Percentiles rank a stretch among this genome's conserved stretches.
phyloP scores from a whole-genome alignment of 2,113 vertebrate species.

The Puntigrus tetrazona region DNA sequence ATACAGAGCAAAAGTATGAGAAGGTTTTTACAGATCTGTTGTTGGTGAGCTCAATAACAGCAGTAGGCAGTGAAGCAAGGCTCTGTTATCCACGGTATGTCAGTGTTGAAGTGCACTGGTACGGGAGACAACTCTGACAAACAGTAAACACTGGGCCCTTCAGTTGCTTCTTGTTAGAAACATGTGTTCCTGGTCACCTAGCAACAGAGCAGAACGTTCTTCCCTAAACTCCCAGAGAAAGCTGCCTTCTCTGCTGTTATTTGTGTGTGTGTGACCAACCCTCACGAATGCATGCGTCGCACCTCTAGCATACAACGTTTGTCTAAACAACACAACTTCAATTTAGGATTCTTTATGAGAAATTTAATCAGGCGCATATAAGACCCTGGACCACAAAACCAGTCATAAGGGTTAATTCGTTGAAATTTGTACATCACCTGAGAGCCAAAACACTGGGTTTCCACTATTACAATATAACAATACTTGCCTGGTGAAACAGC shows the following conservation, averaged over 20 bases:
- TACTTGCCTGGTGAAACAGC: no score
- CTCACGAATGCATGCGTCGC: background rate
- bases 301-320: background rate
- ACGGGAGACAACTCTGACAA: slow-evolving; percentile 48
- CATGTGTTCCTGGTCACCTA: slow-evolving; percentile 58
- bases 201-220: slow-evolving; percentile 56
- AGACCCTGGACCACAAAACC: background rate
- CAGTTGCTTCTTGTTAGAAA: slow-evolving; percentile 49
- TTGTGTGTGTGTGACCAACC: slow-evolving; percentile 32
- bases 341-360: background rate
- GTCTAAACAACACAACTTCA: background rate
- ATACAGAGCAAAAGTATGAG: background rate
- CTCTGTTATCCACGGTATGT: background rate
- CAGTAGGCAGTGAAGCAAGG: background rate
- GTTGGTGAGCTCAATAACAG: background rate
- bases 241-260: background rate
- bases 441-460: no score
- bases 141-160: slow-evolving; percentile 47
- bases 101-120: slow-evolving; percentile 23
- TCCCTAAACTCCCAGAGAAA: slow-evolving; percentile 54
- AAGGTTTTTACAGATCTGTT: no score
- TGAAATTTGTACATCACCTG: no score
- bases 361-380: background rate
- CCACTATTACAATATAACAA: no score
- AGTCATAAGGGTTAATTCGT: no score